phyloP scores from a whole-genome alignment of 2,113 vertebrate genomes.

The Corapipo altera region DNA sequence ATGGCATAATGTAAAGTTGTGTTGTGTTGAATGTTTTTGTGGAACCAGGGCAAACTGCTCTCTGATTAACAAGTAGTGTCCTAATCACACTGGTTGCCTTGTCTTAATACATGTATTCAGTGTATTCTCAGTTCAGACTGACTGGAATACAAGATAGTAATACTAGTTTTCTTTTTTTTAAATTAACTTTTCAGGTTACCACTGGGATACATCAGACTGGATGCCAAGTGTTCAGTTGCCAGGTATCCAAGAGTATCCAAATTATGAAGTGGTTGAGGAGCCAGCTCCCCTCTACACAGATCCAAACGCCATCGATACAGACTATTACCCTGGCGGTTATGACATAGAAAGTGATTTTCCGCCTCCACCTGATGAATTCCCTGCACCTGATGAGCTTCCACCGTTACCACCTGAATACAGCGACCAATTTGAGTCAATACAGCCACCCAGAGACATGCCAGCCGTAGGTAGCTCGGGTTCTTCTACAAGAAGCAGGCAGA shows the following conservation, averaged over 20 bases:
- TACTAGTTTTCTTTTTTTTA: not conserved
- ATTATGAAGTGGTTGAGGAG: conserved; percentile 92
- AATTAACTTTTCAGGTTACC: conserved; percentile 83
- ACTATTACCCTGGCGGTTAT: conserved; percentile 97
- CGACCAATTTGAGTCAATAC: conserved; percentile 88
- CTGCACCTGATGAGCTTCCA: conserved; percentile 87
- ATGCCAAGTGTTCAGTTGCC: conserved; percentile 96
- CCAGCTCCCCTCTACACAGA: conserved; percentile 89
- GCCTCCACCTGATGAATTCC: conserved; percentile 93
- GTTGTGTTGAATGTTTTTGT: not conserved
- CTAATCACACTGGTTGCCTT: not conserved
- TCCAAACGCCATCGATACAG: conserved; percentile 89
- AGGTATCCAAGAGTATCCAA: conserved; percentile 97
- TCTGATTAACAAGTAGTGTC: not conserved
- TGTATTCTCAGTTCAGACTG: not conserved
- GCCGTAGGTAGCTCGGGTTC: conserved; percentile 73
- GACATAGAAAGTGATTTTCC: conserved; percentile 98
- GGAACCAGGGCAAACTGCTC: not conserved
- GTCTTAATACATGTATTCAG: not conserved
- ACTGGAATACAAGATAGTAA: not conserved
- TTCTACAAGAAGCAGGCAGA: conserved; percentile 79
- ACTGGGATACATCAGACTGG: conserved; percentile 99
- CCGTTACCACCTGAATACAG: conserved; percentile 85
- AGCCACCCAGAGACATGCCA: conserved; percentile 80
- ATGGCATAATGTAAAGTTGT: not conserved